Conservation (phyloP, 2,113 vertebrate genomes). For the Anhinga rufa region DNA sequence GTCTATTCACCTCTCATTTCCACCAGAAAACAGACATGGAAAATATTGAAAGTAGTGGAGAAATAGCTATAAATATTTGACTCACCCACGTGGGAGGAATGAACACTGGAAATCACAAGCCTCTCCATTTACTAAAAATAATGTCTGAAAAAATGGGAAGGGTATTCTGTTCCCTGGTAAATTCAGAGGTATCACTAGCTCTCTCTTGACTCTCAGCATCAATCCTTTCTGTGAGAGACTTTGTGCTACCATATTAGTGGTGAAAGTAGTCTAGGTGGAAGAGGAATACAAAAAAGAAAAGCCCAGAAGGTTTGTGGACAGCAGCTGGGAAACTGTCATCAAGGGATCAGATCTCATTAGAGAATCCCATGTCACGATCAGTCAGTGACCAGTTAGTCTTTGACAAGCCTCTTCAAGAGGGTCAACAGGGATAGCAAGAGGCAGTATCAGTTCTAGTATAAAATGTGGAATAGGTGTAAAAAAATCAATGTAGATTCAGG, state of each 20-base stretch:
- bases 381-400: background rate
- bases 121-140: constrained; percentile 41
- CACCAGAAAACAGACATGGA: background rate
- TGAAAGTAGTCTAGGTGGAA: background rate
- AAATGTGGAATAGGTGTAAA: background rate
- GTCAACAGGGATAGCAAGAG: background rate
- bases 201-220: background rate
- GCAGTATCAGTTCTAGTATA: background rate
- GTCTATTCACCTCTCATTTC: background rate
- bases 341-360: background rate
- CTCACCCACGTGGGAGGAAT: background rate
- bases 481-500: background rate
- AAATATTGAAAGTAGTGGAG: constrained; percentile 35
- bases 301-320: background rate
- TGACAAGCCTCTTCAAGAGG: background rate
- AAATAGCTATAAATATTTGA: constrained; percentile 40
- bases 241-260: background rate
- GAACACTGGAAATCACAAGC: constrained; percentile 26
- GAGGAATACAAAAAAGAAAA: background rate
- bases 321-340: background rate
- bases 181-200: background rate
- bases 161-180: background rate
- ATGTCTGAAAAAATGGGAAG: constrained; percentile 3
- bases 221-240: background rate
- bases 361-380: background rate